phyloP scores from a whole-genome alignment of 2,888 invertebrate genomes.

The Pterostichus madidus region DNA sequence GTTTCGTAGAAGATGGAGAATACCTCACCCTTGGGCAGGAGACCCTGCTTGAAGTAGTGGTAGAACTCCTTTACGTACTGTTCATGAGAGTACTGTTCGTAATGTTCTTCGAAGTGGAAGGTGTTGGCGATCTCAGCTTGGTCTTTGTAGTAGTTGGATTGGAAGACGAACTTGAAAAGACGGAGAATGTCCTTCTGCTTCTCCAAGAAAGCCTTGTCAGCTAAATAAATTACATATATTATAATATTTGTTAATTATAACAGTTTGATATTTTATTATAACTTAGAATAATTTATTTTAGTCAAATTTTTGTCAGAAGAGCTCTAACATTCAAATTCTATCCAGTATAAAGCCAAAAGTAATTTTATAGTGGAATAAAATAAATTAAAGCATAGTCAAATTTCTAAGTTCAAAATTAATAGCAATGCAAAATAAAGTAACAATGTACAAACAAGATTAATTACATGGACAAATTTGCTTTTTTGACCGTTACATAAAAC shows the following conservation, averaged over 20 bases:
- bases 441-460: too few relatives aligned
- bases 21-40: conserved; percentile 81
- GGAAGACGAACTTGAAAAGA: conserved; percentile 82
- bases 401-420: too few relatives aligned
- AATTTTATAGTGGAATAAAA: too few relatives aligned
- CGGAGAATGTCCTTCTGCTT: conserved; percentile 78
- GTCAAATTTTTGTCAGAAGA: too few relatives aligned
- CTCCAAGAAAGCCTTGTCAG: conserved; percentile 69
- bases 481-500: too few relatives aligned
- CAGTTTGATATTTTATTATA: not conserved
- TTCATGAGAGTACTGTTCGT: conserved; percentile 76
- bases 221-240: conserved; percentile 45
- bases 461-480: too few relatives aligned
- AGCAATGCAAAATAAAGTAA: too few relatives aligned
- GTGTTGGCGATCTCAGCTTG: conserved; percentile 80
- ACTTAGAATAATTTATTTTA: not conserved
- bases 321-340: too few relatives aligned
- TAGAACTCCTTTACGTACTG: conserved; percentile 81
- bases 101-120: conserved; percentile 81
- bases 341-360: too few relatives aligned
- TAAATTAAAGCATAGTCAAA: too few relatives aligned
- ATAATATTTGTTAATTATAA: not conserved
- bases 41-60: conserved; percentile 79
- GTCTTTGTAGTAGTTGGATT: conserved; percentile 80
- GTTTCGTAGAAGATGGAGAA: conserved; percentile 82